Conservation (phyloP, 2,888 invertebrate genomes). For the Dynastes tityus region DNA sequence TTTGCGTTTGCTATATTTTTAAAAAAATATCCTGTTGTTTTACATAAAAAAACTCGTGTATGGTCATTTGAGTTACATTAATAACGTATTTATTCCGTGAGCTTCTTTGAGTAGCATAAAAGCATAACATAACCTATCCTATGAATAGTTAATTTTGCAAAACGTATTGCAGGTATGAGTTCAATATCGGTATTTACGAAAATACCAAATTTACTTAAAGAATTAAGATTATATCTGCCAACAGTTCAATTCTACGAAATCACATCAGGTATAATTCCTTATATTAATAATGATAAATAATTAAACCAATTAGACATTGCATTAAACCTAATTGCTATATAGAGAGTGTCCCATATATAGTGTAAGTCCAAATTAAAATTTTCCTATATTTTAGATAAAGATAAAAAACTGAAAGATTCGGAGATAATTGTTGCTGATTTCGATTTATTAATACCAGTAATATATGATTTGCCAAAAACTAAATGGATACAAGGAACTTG, state of each 20-base stretch:
- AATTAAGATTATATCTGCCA: constrained; percentile 62
- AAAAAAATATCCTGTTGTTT: too few species aligned
- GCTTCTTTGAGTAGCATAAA: background rate
- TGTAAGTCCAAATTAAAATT: background rate
- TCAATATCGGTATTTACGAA: constrained; percentile 61
- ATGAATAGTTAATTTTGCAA: background rate
- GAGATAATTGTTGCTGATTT: constrained; percentile 70
- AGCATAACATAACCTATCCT: constrained; percentile 1
- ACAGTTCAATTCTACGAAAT: constrained; percentile 62
- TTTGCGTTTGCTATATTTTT: too few species aligned
- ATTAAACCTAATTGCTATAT: background rate
- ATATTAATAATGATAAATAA: too few species aligned
- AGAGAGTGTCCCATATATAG: background rate
- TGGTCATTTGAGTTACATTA: too few species aligned
- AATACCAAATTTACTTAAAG: constrained; percentile 63
- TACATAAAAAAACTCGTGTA: too few species aligned
- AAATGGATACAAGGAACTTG: constrained; percentile 72
- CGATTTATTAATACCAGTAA: constrained; percentile 66
- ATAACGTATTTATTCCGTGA: too few species aligned
- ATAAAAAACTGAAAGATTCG: constrained; percentile 62
- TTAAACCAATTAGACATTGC: too few species aligned
- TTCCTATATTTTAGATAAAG: constrained; percentile 52
- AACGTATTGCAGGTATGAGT: constrained; percentile 2
- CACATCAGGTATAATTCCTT: constrained; percentile 59
- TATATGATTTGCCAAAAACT: constrained; percentile 66